phyloP scores from a whole-genome alignment of 2,888 invertebrate genomes.

The Ditula angustiorana region DNA sequence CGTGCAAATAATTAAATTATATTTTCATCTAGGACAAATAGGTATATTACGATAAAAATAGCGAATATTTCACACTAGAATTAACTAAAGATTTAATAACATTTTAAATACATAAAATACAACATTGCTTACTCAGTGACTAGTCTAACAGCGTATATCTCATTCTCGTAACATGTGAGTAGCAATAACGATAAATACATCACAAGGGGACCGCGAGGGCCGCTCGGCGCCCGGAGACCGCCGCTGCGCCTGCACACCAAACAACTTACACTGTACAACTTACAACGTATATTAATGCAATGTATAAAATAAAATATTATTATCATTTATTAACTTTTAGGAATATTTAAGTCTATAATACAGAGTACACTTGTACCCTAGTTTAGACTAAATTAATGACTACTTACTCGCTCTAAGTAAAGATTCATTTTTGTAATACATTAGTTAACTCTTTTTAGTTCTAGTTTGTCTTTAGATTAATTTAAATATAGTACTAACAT shows the following conservation, averaged over 20 bases:
- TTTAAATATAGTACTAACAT: too few relatives aligned
- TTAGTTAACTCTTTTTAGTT: too few relatives aligned
- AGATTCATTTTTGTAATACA: too few relatives aligned
- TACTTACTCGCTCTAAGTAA: too few relatives aligned
- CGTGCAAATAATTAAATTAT: conserved; percentile 76
- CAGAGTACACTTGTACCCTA: too few relatives aligned
- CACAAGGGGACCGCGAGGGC: conserved; percentile 62
- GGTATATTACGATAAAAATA: conserved; percentile 70
- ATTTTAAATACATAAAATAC: conserved; percentile 78
- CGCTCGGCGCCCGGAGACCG: conserved; percentile 37
- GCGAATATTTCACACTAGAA: conserved; percentile 76
- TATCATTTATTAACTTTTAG: too few relatives aligned
- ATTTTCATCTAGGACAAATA: conserved; percentile 69
- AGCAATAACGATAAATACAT: conserved; percentile 79
- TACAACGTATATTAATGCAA: too few relatives aligned
- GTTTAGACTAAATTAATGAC: too few relatives aligned
- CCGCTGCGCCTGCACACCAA: not conserved
- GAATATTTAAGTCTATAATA: too few relatives aligned
- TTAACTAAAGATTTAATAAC: conserved; percentile 82
- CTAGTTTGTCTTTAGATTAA: too few relatives aligned
- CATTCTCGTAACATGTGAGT: conserved; percentile 73
- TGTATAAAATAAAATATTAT: too few relatives aligned
- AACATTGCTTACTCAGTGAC: conserved; percentile 83
- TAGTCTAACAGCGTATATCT: conserved; percentile 80
- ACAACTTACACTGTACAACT: too few relatives aligned